These are phyloP conservation scores for Sebastes steindachneri DNA, from an alignment of 2,797 vertebrate species.

Conservation along the genomic window DNA sequence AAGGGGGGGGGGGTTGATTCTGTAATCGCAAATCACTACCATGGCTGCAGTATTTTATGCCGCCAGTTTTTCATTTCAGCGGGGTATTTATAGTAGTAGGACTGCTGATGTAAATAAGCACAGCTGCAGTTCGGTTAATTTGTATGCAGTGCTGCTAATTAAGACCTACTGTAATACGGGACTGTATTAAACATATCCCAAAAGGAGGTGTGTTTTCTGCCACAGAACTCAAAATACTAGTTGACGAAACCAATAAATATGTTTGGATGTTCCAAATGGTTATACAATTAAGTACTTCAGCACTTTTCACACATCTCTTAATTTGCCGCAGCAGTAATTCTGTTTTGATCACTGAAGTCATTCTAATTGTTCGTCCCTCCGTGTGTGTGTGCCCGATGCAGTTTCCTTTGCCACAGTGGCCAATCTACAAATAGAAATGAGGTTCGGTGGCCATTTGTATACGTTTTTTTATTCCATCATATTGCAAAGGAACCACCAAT, in stretches of 20 bases:
- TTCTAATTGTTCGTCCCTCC: neutral
- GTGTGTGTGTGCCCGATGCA: neutral
- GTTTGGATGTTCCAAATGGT: neutral
- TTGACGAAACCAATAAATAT: neutral
- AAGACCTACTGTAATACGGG: neutral
- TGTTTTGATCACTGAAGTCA: neutral
- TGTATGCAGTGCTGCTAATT: slow-evolving; percentile 24
- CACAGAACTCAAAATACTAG: neutral
- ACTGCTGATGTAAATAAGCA: slow-evolving; percentile 27
- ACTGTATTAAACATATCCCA: slow-evolving; percentile 4
- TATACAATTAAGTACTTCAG: neutral
- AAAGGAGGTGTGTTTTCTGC: neutral
- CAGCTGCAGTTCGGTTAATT: neutral
- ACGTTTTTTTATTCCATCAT: neutral
- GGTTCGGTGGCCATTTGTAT: neutral
- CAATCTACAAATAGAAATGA: neutral
- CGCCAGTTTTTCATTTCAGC: neutral
- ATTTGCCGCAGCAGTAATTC: neutral
- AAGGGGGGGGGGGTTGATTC: neutral
- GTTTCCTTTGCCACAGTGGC: neutral
- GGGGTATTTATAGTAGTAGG: slow-evolving; percentile 18
- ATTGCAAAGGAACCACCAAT: neutral
- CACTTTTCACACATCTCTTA: neutral
- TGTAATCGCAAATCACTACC: neutral
- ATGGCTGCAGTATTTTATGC: slow-evolving; percentile 5